phyloP scores from a whole-genome alignment of 1,140 invertebrate genomes.

The Brachionus asplanchnoidis region DNA sequence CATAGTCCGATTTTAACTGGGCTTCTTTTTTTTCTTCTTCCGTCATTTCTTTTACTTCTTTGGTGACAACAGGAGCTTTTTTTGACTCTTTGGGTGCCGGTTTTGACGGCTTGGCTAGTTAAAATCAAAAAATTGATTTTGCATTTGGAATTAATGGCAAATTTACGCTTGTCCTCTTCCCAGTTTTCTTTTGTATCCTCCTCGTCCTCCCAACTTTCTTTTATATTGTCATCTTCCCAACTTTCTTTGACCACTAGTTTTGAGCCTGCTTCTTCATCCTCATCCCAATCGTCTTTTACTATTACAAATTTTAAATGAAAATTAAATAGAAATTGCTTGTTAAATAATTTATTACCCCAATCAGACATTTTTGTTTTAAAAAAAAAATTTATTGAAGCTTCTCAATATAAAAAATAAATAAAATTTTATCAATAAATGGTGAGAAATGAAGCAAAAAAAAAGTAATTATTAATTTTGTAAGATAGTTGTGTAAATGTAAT shows the following conservation, averaged over 20 bases:
- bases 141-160: background rate
- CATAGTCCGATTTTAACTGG: conserved; percentile 1
- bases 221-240: conserved; percentile 34
- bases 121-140: background rate
- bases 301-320: background rate
- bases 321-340: background rate
- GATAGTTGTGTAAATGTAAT: background rate
- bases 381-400: background rate
- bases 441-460: background rate
- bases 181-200: background rate
- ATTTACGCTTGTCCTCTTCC: background rate
- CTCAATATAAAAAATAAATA: background rate
- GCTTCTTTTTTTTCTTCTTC: conserved; percentile 41
- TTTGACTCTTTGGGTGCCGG: background rate
- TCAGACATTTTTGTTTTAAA: background rate
- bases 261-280: background rate
- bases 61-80: background rate
- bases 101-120: background rate
- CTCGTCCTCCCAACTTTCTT: conserved; percentile 41
- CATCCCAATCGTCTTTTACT: conserved; percentile 35
- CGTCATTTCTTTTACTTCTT: conserved; percentile 15
- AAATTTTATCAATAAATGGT: background rate
- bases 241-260: conserved; percentile 24
- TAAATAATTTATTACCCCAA: background rate
- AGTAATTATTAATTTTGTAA: background rate